Conservation (phyloP, 2,113 vertebrate species). For the Pomatostomus ruficeps region DNA sequence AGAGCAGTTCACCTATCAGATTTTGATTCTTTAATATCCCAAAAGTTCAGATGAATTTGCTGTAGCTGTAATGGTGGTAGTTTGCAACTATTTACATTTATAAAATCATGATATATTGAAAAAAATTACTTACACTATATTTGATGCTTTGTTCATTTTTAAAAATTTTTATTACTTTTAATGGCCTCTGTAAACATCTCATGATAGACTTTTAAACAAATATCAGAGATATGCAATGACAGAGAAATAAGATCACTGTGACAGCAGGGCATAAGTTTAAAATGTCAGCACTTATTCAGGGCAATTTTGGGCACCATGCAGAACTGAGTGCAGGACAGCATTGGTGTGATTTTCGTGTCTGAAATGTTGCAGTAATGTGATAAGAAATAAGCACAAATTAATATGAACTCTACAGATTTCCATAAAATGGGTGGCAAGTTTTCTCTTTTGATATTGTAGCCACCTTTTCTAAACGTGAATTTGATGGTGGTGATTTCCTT, state of each 20-base stretch:
- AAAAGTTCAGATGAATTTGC: neutral
- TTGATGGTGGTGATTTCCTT: neutral
- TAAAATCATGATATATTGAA: neutral
- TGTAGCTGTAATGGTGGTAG: neutral
- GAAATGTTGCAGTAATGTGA: neutral
- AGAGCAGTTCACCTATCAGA: neutral
- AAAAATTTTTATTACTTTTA: neutral
- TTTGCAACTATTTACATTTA: neutral
- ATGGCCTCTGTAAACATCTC: neutral
- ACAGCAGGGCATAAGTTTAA: neutral
- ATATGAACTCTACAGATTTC: neutral
- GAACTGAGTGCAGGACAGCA: neutral
- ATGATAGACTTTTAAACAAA: neutral
- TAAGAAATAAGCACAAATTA: neutral
- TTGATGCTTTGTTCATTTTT: neutral
- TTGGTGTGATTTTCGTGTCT: neutral
- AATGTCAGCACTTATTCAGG: neutral
- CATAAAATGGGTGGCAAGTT: neutral
- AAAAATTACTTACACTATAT: neutral
- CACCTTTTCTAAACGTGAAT: neutral
- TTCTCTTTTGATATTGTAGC: neutral
- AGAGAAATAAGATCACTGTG: neutral
- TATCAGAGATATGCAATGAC: neutral
- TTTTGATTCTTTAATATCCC: neutral
- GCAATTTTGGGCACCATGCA: neutral